Evolutionary conservation across 2,113 vertebrate genomes (phyloP).

Genomic region (Rafetus swinhoei): DNA sequence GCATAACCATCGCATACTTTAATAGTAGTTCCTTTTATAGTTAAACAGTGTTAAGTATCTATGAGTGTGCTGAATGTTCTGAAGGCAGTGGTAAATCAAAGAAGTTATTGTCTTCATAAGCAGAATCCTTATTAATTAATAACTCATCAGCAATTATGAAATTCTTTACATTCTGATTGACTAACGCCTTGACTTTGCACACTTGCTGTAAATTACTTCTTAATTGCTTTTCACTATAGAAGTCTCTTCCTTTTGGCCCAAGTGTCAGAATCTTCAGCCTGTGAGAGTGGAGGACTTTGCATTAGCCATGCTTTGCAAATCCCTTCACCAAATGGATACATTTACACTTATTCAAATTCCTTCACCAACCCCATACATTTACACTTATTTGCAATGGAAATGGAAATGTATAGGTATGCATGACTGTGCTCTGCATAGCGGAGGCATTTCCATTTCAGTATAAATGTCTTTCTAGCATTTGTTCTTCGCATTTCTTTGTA

Average conservation of each 20-base stretch:
- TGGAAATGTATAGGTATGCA: background rate
- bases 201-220: slow-evolving; percentile 3
- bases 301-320: background rate
- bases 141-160: background rate
- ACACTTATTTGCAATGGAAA: background rate
- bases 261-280: background rate
- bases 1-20: background rate
- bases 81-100: background rate
- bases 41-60: background rate
- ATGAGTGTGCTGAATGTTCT: background rate
- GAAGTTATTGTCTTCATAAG: background rate
- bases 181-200: background rate
- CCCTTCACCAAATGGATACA: background rate
- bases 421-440: background rate
- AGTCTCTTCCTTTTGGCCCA: background rate
- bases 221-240: background rate
- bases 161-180: slow-evolving; percentile 17
- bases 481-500: background rate
- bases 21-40: background rate
- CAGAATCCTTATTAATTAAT: background rate
- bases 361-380: too few species aligned
- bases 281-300: fast-evolving
- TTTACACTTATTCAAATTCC: too few species aligned
- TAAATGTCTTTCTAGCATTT: background rate
- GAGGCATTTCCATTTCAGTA: background rate